Conservation (phyloP, 2,888 invertebrate genomes). For the Eupithecia pulchellata region DNA sequence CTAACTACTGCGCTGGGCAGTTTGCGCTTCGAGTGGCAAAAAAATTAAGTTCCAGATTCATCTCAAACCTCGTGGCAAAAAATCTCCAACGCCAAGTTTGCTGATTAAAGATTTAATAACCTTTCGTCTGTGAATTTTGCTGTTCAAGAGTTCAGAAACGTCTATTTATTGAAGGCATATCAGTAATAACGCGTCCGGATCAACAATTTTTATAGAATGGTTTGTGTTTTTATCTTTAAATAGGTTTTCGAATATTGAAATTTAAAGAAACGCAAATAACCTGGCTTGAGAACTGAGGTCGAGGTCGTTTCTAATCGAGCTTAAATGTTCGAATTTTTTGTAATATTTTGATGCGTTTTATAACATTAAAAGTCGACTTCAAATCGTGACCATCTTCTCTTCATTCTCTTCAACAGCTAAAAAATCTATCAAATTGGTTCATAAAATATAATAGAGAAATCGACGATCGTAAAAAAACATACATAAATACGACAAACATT, state of each 20-base stretch:
- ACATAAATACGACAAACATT: no score
- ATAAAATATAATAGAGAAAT: no score
- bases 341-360: no score
- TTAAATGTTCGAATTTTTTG: not conserved
- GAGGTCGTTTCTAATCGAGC: not conserved
- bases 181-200: not conserved
- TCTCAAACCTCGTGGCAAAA: not conserved
- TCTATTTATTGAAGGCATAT: slow-evolving; percentile 15
- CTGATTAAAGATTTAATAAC: slow-evolving; percentile 17
- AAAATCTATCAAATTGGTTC: no score
- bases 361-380: no score
- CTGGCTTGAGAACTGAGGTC: not conserved
- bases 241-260: not conserved
- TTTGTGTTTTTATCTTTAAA: not conserved
- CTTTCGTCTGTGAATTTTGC: slow-evolving; percentile 33
- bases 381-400: no score
- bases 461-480: no score
- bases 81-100: not conserved
- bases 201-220: not conserved
- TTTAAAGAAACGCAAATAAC: not conserved
- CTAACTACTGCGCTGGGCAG: not conserved
- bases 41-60: not conserved
- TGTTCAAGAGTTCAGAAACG: slow-evolving; percentile 26
- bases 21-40: not conserved
- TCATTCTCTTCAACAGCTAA: no score